Base-by-base conservation (phyloP, 1,140 invertebrate species). In the Centruroides vittatus region DNA sequence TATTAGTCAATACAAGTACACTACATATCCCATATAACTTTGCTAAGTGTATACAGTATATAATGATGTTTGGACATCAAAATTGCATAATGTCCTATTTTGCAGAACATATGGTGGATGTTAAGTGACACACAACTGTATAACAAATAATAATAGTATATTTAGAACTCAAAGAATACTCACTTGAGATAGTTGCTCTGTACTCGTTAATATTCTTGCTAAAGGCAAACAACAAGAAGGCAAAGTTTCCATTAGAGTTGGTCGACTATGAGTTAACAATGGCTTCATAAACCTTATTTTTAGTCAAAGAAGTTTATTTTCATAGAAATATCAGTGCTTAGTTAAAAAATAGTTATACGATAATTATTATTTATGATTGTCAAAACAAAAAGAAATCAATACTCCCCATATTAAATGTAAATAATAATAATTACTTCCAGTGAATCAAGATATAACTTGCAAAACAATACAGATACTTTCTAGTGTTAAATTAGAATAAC, bases 171-270 rank as follows among this genome's bases (percentile, higher is more conserved):
- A 52, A 57, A 52, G 11, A 46, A 12, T 11, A 46, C 49, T 61
- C 63, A 64, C 63, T 49, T 57, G 58, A 6, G 62, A 61, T 70
- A 96, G 82, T 73, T 99, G 95, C 70, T 96, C 87, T 3, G 90
- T 91, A 4, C 93, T 96, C 4, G 95, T 99, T 3, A 98, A 79
- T 57, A 96, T 70, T 63, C 88, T 79, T 6, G 93, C 90, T 10
- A 99, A 63, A 0, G 93, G 89, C 67, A 84, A 82, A 72, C 93
- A 93, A 72, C 88, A 95, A 3, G 83, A 81, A 3, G 95, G 95
- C 67, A 97, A 74, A 0, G 94, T 98, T 70, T 98, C 93, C 41
- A 96, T 80, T 9, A 99, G 76, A 3, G 93, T 93, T 34, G 94
- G 95, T 46, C 89, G 80, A 61, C 91, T 88, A 75, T 98, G 89